Evolutionary conservation across 1,140 invertebrate genomes (phyloP).

Genomic region (Holcopasites calliopsidis): DNA sequence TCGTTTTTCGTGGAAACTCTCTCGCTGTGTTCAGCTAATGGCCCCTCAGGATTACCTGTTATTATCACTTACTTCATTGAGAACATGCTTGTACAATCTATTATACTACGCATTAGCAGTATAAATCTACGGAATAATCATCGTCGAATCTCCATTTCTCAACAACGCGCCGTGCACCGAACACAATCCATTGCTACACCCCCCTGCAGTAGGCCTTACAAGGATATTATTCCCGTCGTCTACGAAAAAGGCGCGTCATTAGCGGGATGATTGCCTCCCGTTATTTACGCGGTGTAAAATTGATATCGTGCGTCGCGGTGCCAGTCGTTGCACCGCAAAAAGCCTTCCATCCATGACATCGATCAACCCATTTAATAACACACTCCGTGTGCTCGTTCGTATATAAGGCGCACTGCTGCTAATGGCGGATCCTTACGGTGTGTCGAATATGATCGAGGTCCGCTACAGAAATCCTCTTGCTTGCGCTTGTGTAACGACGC

Average conservation of each 20-base stretch:
- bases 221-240: not conserved
- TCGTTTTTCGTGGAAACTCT: too few relatives aligned
- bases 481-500: too few relatives aligned
- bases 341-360: constrained; percentile 11
- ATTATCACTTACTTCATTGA: too few relatives aligned
- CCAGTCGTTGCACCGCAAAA: constrained; percentile 3
- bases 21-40: too few relatives aligned
- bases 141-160: not conserved
- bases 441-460: constrained; percentile 42
- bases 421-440: constrained; percentile 30
- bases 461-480: constrained; percentile 11
- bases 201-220: too few relatives aligned
- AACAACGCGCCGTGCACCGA: too few relatives aligned
- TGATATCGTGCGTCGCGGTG: constrained; percentile 12
- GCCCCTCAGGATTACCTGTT: too few relatives aligned
- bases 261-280: constrained; percentile 9
- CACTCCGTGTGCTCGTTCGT: not conserved
- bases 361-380: constrained; percentile 37
- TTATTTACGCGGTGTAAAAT: constrained; percentile 22
- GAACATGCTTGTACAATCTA: too few relatives aligned
- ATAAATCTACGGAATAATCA: not conserved
- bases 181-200: not conserved
- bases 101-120: too few relatives aligned
- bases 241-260: constrained; percentile 8
- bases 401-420: not conserved